Conservation (phyloP, 2,888 invertebrate species). For the Diaphora mendica region DNA sequence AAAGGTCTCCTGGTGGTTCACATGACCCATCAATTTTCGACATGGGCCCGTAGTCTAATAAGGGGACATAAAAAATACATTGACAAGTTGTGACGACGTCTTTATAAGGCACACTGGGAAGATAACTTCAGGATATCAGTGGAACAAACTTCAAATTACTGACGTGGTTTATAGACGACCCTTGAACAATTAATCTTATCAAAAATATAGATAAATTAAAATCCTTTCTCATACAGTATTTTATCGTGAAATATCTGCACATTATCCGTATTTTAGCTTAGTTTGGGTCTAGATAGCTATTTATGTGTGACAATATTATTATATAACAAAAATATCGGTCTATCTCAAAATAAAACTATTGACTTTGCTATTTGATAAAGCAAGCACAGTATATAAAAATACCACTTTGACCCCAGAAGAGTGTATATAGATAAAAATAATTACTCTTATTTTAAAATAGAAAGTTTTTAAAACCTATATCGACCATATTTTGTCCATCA, state of each 20-base stretch:
- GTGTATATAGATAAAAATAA: background rate
- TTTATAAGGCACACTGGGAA: background rate
- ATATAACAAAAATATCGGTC: background rate
- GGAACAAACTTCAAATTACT: background rate
- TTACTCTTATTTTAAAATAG: background rate
- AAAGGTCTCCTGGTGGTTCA: too few species aligned
- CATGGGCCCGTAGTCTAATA: too few species aligned
- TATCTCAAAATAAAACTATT: background rate
- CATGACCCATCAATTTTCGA: too few species aligned
- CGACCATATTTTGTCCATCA: constrained; percentile 41
- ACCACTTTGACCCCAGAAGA: background rate
- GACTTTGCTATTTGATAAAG: background rate
- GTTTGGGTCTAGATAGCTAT: background rate
- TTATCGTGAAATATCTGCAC: background rate
- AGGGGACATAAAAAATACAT: constrained; percentile 2
- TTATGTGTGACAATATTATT: background rate
- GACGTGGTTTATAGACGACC: background rate
- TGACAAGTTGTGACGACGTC: background rate
- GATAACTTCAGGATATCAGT: background rate
- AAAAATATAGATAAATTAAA: background rate
- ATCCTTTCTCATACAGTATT: background rate
- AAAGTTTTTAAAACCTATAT: constrained; percentile 22
- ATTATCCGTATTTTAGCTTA: background rate
- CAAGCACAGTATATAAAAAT: background rate
- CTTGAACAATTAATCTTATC: constrained; percentile 1